Base-by-base conservation (phyloP, 2,888 invertebrate species). In the Trissoscelio sp. region DNA sequence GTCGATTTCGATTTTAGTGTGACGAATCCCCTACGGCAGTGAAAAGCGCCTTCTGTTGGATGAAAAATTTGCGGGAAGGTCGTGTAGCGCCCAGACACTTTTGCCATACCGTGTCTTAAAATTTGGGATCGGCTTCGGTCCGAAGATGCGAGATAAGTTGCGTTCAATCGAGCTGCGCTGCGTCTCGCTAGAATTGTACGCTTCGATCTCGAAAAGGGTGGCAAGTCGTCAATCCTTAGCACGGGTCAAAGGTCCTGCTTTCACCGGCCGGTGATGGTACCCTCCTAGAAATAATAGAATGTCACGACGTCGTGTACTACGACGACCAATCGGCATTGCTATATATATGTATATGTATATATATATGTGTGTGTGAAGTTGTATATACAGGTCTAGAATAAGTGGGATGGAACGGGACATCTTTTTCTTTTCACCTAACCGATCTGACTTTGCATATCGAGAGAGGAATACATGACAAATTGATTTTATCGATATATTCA, bases 171-270 rank as follows among this genome's bases (percentile, higher is more conserved):
- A 67, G 62, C 81, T 57, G 73, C n/a, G n/a, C 62, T 73, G 34
- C 46, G 69, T 34, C 75, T 70, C 53, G 70, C 66, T 75, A 75
- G 79, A 79, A 82, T 82, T 82, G 75, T 74, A 72, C 55, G 72
- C 62, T 46, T 42, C 74, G 82, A 82, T 78, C 74, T 81, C 64
- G 58, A 74, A 74, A 75, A 79, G 82, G 82, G 82, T 82, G 82
- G 82, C 74, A 70, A 82, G 78, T 82, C 82, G 82, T 82, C 79
- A 74, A 79, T 79, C 70, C 57, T 74, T 37, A 9, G 18, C 51
- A 39, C 6, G 51, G 70, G 82, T 82, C 82, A 75, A 48, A 82
- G 82, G 69, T 74, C 57, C 0, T 78, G 81, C 81, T 82, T 82
- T 82, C 81, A 79, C 81, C 69, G 78, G 12, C 44, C 77, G 62